Evolutionary conservation across 2,797 vertebrate genomes (phyloP), one percentile per base, ranked within the genome.

Genomic region (Gila robusta): DNA sequence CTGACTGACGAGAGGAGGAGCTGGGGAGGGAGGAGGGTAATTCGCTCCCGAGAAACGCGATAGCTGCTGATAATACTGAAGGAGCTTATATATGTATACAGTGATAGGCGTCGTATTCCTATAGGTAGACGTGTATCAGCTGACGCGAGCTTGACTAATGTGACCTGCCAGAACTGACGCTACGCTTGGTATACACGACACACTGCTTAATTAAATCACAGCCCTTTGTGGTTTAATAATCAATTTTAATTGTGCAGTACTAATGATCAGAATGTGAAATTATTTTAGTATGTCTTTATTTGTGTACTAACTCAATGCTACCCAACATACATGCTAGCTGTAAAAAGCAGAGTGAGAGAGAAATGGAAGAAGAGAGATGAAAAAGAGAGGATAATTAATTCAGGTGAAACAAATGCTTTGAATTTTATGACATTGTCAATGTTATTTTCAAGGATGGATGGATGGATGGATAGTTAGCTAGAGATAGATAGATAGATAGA

Each of bases 391-490:
- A 39, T 41, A 19, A 82, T 21, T 59, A 9, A 82, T 71, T 23
- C 39, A 41, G 67, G 70, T 56, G 32, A 70, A 37, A 37, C 1
- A 32, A 37, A 71, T 56, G 80, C 47, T 81, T 81, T 81, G 12
- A 81, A 81, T 67, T 82, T 56, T 56, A 28, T 71, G n/a, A 84
- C 47, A 23, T 73, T 28, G 72, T 44, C 59, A 66, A 67, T 80
- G 44, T 19, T 52, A 78, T 81, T 83, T 78, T 69, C 84, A 79
- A 26, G 81, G 37, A 70, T 32, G 28, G 23, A 66, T 49, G 77
- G 37, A 6, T 37, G 4, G 37, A 6, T 6, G 77, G 37, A 70
- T 32, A n/a, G n/a, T n/a, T n/a, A n/a, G n/a, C n/a, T n/a, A n/a
- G n/a, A n/a, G 35, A 6, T 37, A 0, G 37, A 6, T 6, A 72